These are phyloP conservation scores for Embiotoca jacksoni DNA, from an alignment of 2,113 vertebrate species.

Conservation along the genomic window DNA sequence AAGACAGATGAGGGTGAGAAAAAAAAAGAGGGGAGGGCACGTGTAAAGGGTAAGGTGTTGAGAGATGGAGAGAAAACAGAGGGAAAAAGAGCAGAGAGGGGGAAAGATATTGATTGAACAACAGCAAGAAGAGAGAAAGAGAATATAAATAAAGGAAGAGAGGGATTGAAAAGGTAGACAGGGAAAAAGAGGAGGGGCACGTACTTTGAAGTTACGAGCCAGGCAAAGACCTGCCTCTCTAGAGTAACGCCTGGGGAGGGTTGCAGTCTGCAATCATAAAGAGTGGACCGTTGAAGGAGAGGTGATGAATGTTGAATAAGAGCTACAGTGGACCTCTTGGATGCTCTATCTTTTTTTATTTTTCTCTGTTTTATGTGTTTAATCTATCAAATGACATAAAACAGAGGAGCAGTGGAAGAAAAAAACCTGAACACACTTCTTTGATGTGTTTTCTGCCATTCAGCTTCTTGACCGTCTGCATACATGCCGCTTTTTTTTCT, in stretches of 20 bases:
- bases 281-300: conserved; percentile 38
- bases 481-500: conserved; percentile 12
- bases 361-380: conserved; percentile 7
- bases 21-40: neutral
- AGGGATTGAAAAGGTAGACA: conserved; percentile 29
- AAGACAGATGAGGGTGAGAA: conserved; percentile 30
- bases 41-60: conserved; percentile 45
- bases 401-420: neutral
- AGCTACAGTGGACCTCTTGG: conserved; percentile 20
- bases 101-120: conserved; percentile 65
- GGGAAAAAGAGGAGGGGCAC: conserved; percentile 34
- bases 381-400: conserved; percentile 9
- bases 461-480: conserved; percentile 26
- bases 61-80: conserved; percentile 29
- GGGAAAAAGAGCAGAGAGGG: conserved; percentile 6
- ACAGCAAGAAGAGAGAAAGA: conserved; percentile 40
- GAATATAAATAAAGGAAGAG: conserved; percentile 67
- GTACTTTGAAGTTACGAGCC: conserved; percentile 66
- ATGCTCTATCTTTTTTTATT: conserved; percentile 22
- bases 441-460: conserved; percentile 45
- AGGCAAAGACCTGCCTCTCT: conserved; percentile 51
- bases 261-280: conserved; percentile 37
- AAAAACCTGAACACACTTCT: conserved; percentile 10
- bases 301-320: conserved; percentile 28
- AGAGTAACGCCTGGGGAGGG: conserved; percentile 39